These are phyloP conservation scores for Eulemur mongoz DNA, from an alignment of 2,797 vertebrate species.

Conservation along the genomic window DNA sequence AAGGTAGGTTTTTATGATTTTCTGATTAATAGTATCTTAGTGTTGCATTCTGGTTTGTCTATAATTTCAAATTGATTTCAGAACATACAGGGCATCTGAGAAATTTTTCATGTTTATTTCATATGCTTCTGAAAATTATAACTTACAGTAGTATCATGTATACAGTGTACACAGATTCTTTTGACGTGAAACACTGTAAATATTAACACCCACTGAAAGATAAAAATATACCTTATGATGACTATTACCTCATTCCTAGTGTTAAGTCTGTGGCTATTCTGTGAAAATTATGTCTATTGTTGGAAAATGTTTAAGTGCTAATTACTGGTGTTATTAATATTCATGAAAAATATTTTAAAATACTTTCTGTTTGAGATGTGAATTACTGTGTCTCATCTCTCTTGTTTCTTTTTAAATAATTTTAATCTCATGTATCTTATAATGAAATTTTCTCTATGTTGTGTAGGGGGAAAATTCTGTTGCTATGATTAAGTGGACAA, in stretches of 20 bases:
- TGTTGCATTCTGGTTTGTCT: neutral
- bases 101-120: neutral
- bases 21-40: neutral
- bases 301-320: neutral
- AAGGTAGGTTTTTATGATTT: neutral
- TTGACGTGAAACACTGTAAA: neutral
- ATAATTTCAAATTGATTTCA: neutral
- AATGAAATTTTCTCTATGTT: neutral
- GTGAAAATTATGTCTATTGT: neutral
- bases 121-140: neutral
- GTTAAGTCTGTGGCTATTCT: neutral
- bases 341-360: neutral
- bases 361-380: neutral
- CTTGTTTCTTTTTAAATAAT: neutral
- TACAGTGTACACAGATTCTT: neutral
- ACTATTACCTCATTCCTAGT: neutral
- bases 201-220: neutral
- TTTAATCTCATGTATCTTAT: neutral
- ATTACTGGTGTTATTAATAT: neutral
- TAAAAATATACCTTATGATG: neutral
- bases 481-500: neutral
- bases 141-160: neutral
- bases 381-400: neutral
- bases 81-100: neutral
- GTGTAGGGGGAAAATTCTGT: neutral